These are phyloP conservation scores for Hydrolagus affinis DNA, from an alignment of 2,113 vertebrate genomes.

Conservation along the genomic window DNA sequence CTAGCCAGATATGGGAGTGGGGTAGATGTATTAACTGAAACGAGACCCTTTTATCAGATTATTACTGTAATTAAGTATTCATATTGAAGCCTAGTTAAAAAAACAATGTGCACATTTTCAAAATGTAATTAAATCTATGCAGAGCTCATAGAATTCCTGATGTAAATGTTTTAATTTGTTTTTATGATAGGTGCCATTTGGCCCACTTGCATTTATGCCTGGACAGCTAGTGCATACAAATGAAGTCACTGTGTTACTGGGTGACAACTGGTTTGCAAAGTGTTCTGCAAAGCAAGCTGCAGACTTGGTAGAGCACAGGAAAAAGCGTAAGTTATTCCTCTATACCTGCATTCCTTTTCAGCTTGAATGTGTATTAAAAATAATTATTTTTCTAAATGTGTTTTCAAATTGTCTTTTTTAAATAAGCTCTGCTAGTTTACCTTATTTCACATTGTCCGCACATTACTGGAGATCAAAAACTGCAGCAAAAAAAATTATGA, in stretches of 20 bases:
- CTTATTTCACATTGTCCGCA: too few species aligned
- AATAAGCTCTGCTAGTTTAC: too few species aligned
- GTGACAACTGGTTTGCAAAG: slow-evolving; percentile 95
- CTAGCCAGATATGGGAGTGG: too few species aligned
- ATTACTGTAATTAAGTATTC: slow-evolving; percentile 45
- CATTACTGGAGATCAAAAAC: too few species aligned
- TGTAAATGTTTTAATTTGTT: slow-evolving; percentile 6
- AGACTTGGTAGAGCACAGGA: slow-evolving; percentile 78
- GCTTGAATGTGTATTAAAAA: not conserved
- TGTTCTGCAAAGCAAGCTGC: slow-evolving; percentile 87
- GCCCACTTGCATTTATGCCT: slow-evolving; percentile 93
- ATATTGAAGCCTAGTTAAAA: slow-evolving; percentile 38
- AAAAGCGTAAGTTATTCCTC: slow-evolving; percentile 68
- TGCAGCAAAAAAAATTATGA: too few species aligned
- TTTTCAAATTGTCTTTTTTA: too few species aligned
- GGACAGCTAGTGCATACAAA: slow-evolving; percentile 90
- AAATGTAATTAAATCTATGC: slow-evolving; percentile 39
- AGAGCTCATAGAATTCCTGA: not conserved
- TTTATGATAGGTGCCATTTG: slow-evolving; percentile 79
- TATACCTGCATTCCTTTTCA: not conserved
- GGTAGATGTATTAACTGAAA: not conserved
- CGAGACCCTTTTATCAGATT: not conserved
- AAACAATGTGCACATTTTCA: not conserved
- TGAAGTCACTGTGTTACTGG: slow-evolving; percentile 84
- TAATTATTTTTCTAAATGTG: not conserved